These are phyloP conservation scores for Syrista parreyssii DNA, from an alignment of 2,888 invertebrate species.

Conservation along the genomic window DNA sequence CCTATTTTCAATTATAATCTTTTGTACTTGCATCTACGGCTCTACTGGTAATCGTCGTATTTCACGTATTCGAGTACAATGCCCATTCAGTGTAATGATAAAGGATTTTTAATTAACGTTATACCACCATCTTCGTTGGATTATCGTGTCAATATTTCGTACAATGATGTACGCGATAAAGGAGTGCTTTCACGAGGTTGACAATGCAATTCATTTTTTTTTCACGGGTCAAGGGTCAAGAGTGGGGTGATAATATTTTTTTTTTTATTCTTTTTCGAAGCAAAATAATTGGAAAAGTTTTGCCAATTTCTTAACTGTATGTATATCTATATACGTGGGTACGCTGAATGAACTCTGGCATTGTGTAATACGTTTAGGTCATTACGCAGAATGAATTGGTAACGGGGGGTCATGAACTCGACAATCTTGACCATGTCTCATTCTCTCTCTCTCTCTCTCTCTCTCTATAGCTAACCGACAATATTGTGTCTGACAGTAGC, in stretches of 20 bases:
- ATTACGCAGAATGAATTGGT: not conserved
- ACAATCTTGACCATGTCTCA: not conserved
- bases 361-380: not conserved
- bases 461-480: no score
- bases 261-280: not conserved
- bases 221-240: not conserved
- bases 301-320: not conserved
- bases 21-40: not conserved
- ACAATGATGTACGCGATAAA: not conserved
- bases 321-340: not conserved
- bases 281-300: not conserved
- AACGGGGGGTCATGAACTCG: not conserved
- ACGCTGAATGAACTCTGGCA: not conserved
- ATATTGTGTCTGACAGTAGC: no score
- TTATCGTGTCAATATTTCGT: not conserved
- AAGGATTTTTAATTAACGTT: not conserved
- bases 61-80: not conserved
- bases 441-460: not conserved
- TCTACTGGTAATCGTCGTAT: not conserved
- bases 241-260: not conserved
- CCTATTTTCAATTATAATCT: not conserved
- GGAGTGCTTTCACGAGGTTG: not conserved
- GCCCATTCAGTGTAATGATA: no score
- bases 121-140: not conserved
- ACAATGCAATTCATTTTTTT: not conserved